Evolutionary conservation across 2,797 vertebrate species (phyloP), one percentile per base, ranked within the genome.

Genomic region (Psittacula echo): DNA sequence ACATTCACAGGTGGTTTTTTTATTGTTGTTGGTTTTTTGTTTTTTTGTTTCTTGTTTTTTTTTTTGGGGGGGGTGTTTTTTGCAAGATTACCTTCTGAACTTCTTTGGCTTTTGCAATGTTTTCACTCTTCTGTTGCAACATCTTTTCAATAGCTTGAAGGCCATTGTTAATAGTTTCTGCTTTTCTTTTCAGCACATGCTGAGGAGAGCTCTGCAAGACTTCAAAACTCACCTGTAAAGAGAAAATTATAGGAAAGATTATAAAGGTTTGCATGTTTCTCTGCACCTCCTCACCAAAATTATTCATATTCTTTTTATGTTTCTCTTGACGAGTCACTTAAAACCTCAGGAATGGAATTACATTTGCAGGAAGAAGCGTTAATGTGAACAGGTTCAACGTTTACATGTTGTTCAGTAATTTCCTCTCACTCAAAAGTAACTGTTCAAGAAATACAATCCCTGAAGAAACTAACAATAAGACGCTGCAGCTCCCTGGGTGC

Each of bases 41-140:
- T n/a, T 56, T 56, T 22, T 14, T n/a, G 18, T 17, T 37, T 37
- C 7, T 37, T 37, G 21, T 15, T 27, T 9, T 29, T 29, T 48
- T 8, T 42, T 9, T 9, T 9, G 37, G 37, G 37, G 37, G 37
- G 37, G 37, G 10, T 65, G 34, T 34, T 62, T 93, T 80, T 44
- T 2, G 47, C 13, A 68, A n/a, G 21, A 34, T 94, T 96, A 99
- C 99, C 99, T 99, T 99, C 96, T 99, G 99, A 80, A 98, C 97
- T 93, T 97, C 94, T 95, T 99, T 98, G 5, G 99, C 99, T 89
- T 98, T 98, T 32, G 73, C 78, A 74, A 99, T 95, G 24, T 96
- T 98, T 80, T 98, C 96, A 85, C 98, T 99, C 73, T 97, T 98
- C 80, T 98, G 98, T 29, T 99, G 97, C 47, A 99, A 97, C 93